Conservation (phyloP, 2,888 invertebrate species). For the Ormia ochracea region DNA sequence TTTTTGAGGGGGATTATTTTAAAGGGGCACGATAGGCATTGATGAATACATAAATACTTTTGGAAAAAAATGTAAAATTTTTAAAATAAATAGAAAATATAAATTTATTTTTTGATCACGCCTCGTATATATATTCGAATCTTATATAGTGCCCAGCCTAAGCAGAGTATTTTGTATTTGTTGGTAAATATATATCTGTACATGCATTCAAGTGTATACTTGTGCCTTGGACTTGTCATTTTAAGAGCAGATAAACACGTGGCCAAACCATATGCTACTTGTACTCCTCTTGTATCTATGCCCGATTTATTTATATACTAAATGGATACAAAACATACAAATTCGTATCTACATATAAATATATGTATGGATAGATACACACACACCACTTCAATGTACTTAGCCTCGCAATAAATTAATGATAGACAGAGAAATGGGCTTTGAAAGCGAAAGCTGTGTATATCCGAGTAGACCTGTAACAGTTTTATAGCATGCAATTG, state of each 20-base stretch:
- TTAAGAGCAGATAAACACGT: constrained; percentile 43
- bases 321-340: not conserved
- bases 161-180: constrained; percentile 11
- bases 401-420: constrained; percentile 54
- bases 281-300: not conserved
- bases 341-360: not conserved
- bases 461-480: constrained; percentile 37
- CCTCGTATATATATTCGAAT: too few species aligned
- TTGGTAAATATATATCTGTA: constrained; percentile 25
- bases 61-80: too few species aligned
- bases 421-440: constrained; percentile 48
- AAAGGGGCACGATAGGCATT: too few species aligned
- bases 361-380: not conserved
- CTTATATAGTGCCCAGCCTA: too few species aligned
- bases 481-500: constrained; percentile 42
- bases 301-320: constrained; percentile 10
- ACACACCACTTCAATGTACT: constrained; percentile 8
- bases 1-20: too few species aligned
- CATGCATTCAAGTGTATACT: constrained; percentile 35
- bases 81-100: too few species aligned
- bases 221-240: constrained; percentile 23
- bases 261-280: constrained; percentile 33
- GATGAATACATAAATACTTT: too few species aligned
- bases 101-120: too few species aligned
- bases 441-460: constrained; percentile 41